Evolutionary conservation across 2,888 invertebrate species (phyloP), one percentile per base, ranked within the genome.

Genomic region (Loripinus fragilis): DNA sequence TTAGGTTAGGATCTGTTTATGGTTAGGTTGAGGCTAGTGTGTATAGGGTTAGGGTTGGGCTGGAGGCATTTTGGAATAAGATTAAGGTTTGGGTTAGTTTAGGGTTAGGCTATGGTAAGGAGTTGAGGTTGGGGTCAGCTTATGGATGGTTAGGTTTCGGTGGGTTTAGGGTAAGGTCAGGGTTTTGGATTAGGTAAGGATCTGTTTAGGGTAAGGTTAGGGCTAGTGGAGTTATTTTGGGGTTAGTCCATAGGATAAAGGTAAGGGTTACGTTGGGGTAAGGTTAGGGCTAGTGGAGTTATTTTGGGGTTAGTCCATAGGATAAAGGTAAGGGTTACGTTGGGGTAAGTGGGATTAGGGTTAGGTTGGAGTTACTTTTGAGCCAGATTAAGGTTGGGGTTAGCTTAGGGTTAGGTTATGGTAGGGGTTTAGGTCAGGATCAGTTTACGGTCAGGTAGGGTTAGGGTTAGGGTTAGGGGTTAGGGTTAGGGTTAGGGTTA

Each of bases 391-490:
- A 76, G 71, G 73, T 70, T 65, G 35, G 48, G 48, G 76, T 65
- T 64, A 66, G 65, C 41, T 66, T 76, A 76, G 70, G 66, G 38
- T 76, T 70, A 71, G 78, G 74, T 60, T 74, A 72, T 74, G 82
- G 74, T 78, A 74, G 70, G 78, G 76, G 67, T 83, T 85, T 80
- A 81, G 83, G 83, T 84, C 81, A 79, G 85, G 85, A 79, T 81
- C 79, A 74, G 55, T 74, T 78, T 74, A 74, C 74, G 74, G 74
- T 74, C 69, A 67, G 71, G 76, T 77, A 66, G 74, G 82, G 81
- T 79, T 78, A 71, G 81, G 81, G n/a, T n/a, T n/a, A n/a, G n/a
- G n/a, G n/a, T n/a, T n/a, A n/a, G n/a, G n/a, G n/a, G n/a, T n/a
- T n/a, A 76, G 83, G 85, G 81, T 84, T 82, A 79, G 83, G 83